Percentiles rank a stretch among this genome's conserved stretches.
phyloP scores from a whole-genome alignment of 2,113 vertebrate species.

The Dunckerocampus dactyliophorus region DNA sequence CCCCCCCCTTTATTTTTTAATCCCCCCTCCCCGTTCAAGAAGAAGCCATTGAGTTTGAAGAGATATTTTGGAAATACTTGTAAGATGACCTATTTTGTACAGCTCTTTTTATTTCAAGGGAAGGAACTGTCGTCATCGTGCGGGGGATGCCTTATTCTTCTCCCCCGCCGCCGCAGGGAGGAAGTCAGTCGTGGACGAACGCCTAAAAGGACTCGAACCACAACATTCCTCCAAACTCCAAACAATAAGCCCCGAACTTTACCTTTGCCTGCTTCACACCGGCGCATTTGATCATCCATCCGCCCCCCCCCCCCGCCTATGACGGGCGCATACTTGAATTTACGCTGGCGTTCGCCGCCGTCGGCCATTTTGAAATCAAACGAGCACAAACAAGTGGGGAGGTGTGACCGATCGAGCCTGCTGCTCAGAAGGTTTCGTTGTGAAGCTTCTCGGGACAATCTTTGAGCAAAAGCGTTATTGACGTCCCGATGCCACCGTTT shows the following conservation, averaged over 20 bases:
- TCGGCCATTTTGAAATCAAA: constrained; percentile 43
- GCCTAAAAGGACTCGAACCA: background rate
- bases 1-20: background rate
- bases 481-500: constrained; percentile 1
- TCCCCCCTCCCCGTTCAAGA: constrained; percentile 41
- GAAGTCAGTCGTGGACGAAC: constrained; percentile 5
- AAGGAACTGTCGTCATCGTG: constrained; percentile 65
- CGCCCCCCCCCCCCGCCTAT: constrained; percentile 1
- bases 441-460: background rate
- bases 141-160: constrained; percentile 71
- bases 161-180: constrained; percentile 49
- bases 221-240: constrained; percentile 31
- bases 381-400: constrained; percentile 53
- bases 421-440: background rate
- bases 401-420: constrained; percentile 39
- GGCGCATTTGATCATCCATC: constrained; percentile 33
- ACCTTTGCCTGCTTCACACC: constrained; percentile 40
- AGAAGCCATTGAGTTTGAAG: constrained; percentile 73
- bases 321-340: constrained; percentile 46
- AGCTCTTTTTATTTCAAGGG: constrained; percentile 66
- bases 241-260: constrained; percentile 31
- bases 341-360: background rate
- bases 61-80: constrained; percentile 74
- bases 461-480: background rate
- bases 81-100: constrained; percentile 75